phyloP scores from a whole-genome alignment of 2,888 invertebrate species.

The Brachyptera putata region DNA sequence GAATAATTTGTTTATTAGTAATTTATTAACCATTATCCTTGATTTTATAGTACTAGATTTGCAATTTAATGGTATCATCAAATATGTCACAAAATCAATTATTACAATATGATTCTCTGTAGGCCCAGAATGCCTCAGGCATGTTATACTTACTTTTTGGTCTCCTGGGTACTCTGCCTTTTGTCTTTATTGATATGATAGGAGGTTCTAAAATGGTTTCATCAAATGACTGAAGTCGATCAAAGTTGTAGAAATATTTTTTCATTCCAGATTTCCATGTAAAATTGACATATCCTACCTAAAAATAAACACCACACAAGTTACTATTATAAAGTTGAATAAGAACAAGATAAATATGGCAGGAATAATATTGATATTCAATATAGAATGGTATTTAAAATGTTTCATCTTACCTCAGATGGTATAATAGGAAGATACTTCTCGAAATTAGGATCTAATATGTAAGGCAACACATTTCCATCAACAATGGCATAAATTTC shows the following conservation, averaged over 20 bases:
- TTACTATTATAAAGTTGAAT: no score
- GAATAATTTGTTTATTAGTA: no score
- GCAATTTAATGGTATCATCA: no score
- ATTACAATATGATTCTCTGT: no score
- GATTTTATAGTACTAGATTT: no score
- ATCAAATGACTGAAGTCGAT: slow-evolving; percentile 77
- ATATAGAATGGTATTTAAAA: slow-evolving; percentile 23
- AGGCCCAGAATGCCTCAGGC: no score
- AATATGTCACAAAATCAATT: no score
- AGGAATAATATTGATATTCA: no score
- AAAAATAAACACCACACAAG: slow-evolving; percentile 29
- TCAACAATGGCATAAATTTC: slow-evolving; percentile 86
- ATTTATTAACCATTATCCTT: no score
- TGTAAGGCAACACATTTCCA: slow-evolving; percentile 79
- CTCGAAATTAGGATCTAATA: slow-evolving; percentile 86
- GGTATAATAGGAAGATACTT: slow-evolving; percentile 87
- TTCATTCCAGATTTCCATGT: slow-evolving; percentile 82
- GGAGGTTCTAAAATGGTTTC: slow-evolving; percentile 80
- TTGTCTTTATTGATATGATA: slow-evolving; percentile 79
- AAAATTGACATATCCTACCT: slow-evolving; percentile 75
- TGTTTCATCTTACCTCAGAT: slow-evolving; percentile 64
- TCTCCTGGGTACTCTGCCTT: slow-evolving; percentile 78
- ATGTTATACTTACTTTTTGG: slow-evolving; percentile 73
- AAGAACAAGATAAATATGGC: no score
- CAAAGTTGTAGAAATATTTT: slow-evolving; percentile 83